Evolutionary conservation across 2,888 invertebrate species (phyloP), one percentile per base, ranked within the genome.

Genomic region (Cristatella mucedo): DNA sequence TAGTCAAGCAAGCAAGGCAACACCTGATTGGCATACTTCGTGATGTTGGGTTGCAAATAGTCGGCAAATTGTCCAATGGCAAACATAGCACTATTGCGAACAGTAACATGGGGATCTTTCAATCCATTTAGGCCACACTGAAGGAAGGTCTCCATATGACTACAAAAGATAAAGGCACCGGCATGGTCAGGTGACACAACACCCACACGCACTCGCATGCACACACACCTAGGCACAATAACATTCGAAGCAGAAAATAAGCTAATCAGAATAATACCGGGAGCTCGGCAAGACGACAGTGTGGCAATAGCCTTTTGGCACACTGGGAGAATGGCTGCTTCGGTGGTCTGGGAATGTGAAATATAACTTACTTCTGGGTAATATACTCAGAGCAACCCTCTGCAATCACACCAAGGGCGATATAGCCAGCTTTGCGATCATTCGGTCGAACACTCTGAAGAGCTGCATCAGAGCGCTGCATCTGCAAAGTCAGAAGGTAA

Each of bases 41-140:
- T 77, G 44, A 82, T 80, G 46, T 80, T 77, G 2, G 82, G 82
- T 71, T 78, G 81, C 34, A 82, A 66, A 66, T 77, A 75, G 59
- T 82, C 82, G 0, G 81, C 76, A 63, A 81, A 82, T 60, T 82
- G 81, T 0, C 81, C 82, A 3, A 82, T 67, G 1, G 81, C 77
- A 66, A 79, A 82, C 33, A 82, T 72, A 0, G 81, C 80, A 1
- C 79, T 76, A 60, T 78, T 79, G 36, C 78, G 70, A 4, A 82
- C 80, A 6, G 75, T 67, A 0, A 73, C 68, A 43, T 72, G 70
- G 1, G 69, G 63, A 61, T 79, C 77, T 26, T 70, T 71, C 34
- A 82, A 76, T 16, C 81, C 82, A 41, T 72, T 69, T 56, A 76
- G 76, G 11, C 80, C 75, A 49, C 76, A 76, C 49, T 75, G 73